phyloP scores from a whole-genome alignment of 2,888 invertebrate genomes.

The Apeira syringaria region DNA sequence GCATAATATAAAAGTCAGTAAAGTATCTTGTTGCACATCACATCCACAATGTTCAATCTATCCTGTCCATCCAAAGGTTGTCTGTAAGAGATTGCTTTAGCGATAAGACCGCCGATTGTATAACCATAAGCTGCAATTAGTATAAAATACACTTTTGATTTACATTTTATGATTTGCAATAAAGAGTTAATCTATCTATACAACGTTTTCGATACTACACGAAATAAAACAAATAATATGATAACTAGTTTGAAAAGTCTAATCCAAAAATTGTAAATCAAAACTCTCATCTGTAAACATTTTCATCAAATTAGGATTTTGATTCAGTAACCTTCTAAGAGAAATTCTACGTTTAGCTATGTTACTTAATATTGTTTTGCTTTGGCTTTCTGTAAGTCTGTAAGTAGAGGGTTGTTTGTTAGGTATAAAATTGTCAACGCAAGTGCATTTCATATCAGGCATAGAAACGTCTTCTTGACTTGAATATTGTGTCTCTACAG shows the following conservation, averaged over 20 bases:
- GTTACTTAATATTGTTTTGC: constrained; percentile 38
- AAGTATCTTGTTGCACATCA: too few relatives aligned
- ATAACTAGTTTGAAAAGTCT: background rate
- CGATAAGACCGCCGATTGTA: too few relatives aligned
- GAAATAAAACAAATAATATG: too few relatives aligned
- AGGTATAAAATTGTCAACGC: constrained; percentile 33
- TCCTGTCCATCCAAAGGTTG: too few relatives aligned
- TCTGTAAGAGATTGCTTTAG: too few relatives aligned
- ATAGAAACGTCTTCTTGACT: constrained; percentile 55
- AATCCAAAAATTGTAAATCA: constrained; percentile 43
- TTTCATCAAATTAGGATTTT: constrained; percentile 61
- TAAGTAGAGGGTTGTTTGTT: constrained; percentile 16
- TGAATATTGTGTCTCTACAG: constrained; percentile 64
- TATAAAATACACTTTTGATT: too few relatives aligned
- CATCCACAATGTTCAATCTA: too few relatives aligned
- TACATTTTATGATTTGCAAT: too few relatives aligned
- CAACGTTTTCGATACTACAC: too few relatives aligned
- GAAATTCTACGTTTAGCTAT: constrained; percentile 52
- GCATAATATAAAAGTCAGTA: too few relatives aligned
- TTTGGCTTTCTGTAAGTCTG: constrained; percentile 27
- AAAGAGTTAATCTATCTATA: too few relatives aligned
- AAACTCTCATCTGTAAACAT: constrained; percentile 67
- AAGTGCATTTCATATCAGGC: constrained; percentile 46
- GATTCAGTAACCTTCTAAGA: constrained; percentile 46
- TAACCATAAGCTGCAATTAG: too few relatives aligned